Conservation (phyloP, 2,797 vertebrate species). For the Sebastiscus albofasciatus region DNA sequence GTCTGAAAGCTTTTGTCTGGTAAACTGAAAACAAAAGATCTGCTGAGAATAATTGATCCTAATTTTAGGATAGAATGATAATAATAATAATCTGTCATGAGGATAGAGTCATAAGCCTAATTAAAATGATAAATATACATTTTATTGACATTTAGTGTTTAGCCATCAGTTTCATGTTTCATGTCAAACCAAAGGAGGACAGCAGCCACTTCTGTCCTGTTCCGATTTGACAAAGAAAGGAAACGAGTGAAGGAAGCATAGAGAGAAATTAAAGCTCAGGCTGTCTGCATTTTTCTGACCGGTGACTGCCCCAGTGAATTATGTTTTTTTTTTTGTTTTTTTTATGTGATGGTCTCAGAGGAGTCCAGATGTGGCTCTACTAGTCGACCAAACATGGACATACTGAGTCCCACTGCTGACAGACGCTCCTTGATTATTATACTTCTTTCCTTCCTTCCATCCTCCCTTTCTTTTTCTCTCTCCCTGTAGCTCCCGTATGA, state of each 20-base stretch:
- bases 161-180: background rate
- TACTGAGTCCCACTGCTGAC: background rate
- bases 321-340: background rate
- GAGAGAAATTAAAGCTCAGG: background rate
- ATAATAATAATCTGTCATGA: background rate
- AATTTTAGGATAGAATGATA: background rate
- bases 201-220: background rate
- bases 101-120: background rate
- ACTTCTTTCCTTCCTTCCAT: no score
- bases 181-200: background rate
- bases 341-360: background rate
- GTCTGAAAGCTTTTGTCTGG: background rate
- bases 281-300: no score
- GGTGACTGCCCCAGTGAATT: background rate
- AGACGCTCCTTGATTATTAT: background rate
- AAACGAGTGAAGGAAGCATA: background rate
- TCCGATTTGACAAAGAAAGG: background rate
- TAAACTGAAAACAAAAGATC: background rate
- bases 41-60: no score
- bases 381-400: slow-evolving; percentile 2
- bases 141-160: background rate
- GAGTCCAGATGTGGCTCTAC: slow-evolving; percentile 1
- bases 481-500: background rate
- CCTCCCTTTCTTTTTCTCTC: background rate
- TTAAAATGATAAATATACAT: background rate